Percentiles rank a stretch among this genome's conserved stretches.
These are phyloP conservation scores for Syngnathus scovelli DNA, from an alignment of 2,113 vertebrate species.

Conservation along the genomic window DNA sequence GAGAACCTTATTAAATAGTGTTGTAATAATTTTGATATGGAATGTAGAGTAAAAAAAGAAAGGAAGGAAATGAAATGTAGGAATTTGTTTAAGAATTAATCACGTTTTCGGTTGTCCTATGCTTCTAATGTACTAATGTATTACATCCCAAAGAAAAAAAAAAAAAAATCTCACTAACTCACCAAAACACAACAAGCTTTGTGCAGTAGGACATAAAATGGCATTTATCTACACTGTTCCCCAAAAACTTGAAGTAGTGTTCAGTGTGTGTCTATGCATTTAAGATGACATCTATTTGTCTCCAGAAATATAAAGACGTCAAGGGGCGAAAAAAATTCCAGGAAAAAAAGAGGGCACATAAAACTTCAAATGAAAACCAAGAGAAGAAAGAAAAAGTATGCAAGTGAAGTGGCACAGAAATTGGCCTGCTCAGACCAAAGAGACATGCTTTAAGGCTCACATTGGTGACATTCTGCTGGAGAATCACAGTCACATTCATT, in stretches of 20 bases:
- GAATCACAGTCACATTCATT: slow-evolving; percentile 56
- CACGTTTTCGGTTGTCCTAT: slow-evolving; percentile 46
- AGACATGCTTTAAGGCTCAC: slow-evolving; percentile 52
- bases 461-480: slow-evolving; percentile 57
- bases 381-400: slow-evolving; percentile 22
- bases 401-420: slow-evolving; percentile 40
- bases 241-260: neutral
- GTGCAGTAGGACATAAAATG: neutral
- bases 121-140: slow-evolving; percentile 47
- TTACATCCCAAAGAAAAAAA: neutral
- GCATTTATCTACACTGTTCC: neutral
- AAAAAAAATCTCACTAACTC: neutral
- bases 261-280: neutral
- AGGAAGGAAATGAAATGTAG: slow-evolving; percentile 15
- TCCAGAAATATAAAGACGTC: neutral
- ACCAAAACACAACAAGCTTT: neutral
- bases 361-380: slow-evolving; percentile 16
- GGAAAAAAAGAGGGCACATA: slow-evolving; percentile 12
- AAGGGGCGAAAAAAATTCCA: slow-evolving; percentile 1
- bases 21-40: slow-evolving; percentile 60
- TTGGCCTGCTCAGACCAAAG: slow-evolving; percentile 35
- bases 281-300: neutral
- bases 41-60: slow-evolving; percentile 29
- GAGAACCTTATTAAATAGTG: slow-evolving; percentile 58
- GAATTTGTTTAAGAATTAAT: slow-evolving; percentile 39